Base-by-base conservation (phyloP, 2,797 vertebrate species). In the Apogon hyalosoma region DNA sequence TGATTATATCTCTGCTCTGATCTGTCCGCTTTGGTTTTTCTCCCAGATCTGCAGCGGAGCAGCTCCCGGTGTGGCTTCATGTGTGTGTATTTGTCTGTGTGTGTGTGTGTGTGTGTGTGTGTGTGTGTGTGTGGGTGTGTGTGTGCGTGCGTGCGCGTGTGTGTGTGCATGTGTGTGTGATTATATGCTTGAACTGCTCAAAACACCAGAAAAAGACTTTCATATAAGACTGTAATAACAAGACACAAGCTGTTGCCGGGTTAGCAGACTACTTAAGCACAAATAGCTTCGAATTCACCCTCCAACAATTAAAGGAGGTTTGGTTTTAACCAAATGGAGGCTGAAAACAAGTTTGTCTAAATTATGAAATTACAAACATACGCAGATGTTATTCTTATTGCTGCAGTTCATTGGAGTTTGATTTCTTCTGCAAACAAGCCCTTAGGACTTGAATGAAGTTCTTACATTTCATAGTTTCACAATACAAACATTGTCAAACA, bases 1-100 rank as follows among this genome's bases (percentile, higher is more conserved):
- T 92, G 81, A 90, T 91, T 90, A 91, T 78, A 82, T 81, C 86
- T 76, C 53, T 1, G 31, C 89, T 92, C 84, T 92, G 90, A 92
- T 91, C 91, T 87, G 81, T 80, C 85, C 63, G 79, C 83, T 88
- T 86, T 87, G 80, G 75, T 86, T 90, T 84, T 67, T 69, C 80
- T 81, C 67, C 56, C 78, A 67, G 53, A 80, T 85, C 79, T 85
- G 79, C 79, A 73, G 72, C 65, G 15, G 55, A 70, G 79, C 69
- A 63, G 83, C 80, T 86, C 71, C 73, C 60, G 12, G 72, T 80
- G 77, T 83, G 77, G 79, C 77, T 84, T 45, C 41, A 28, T 58
- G 54, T 77, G 63, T 54, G 21, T 24, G 21, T 69, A 58, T 73
- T 48, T n/a, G n/a, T n/a, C n/a, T 24, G 21, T 24, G 21, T 24